Base-by-base conservation (phyloP, 2,888 invertebrate species). In the Nudaria mundana region DNA sequence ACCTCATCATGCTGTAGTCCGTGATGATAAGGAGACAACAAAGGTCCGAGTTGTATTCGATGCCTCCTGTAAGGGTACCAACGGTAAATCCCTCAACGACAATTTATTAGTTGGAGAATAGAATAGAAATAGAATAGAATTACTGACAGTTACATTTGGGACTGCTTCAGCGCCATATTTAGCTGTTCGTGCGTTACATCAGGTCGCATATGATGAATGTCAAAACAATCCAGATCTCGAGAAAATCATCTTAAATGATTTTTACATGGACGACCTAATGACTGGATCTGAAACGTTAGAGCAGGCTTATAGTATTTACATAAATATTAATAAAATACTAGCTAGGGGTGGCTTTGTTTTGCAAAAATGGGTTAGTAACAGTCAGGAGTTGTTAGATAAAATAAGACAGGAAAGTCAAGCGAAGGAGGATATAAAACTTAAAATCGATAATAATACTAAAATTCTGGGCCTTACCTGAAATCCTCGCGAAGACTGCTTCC, bases 131-230 rank as follows among this genome's bases (percentile, higher is more conserved):
- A 26, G 31, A 4, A 36, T 13, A 11, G 30, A 32, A 24, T 8
- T 39, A 1, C 6, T 29, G 23, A 26, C 35, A 13, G 1, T 44
- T 1, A 44, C 39, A 1, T 44, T 44, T 2, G 42, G 42, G 3
- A 42, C 42, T 6, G 39, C 44, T 2, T 39, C 39, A 16, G 24
- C 42, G 5, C 36, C 36, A 5, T 36, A 36, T 10, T n/a, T 36
- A 0, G 36, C 36, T 1, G 30, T 36, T 3, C 29, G 24, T 10
- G 2, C 12, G 3, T 1, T 31, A 2, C 7, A 22, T 13, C 20
- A 20, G 22, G 2, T 23, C 0, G 22, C 13, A 0, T 3, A n/a
- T 6, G 22, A 32, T 12, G 22, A 32, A 6, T 32, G 22, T 7
- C 30, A 11, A 5, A 24, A 24, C 2, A 25, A 24, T 18, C 37